Percentiles rank a stretch among this genome's conserved stretches.
Conservation (phyloP, 2,888 invertebrate genomes). For the Lasioglossum lativentre region DNA sequence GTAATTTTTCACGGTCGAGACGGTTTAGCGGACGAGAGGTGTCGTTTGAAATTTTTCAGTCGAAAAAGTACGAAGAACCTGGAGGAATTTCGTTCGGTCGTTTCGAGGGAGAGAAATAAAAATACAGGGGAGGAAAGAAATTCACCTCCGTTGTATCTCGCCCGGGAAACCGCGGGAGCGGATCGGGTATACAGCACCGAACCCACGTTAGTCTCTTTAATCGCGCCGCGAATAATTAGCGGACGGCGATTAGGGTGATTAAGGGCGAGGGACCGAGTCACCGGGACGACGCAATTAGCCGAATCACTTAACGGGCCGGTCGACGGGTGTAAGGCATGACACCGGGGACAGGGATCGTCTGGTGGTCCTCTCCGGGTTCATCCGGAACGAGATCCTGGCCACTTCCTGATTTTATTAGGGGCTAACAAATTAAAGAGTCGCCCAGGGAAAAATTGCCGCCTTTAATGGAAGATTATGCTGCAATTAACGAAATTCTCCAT, state of each 20-base stretch:
- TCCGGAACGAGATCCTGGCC: not conserved
- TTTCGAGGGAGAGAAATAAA: constrained; percentile 30
- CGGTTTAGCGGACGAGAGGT: not conserved
- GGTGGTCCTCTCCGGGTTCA: constrained; percentile 38
- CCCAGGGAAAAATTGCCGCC: not conserved
- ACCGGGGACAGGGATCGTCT: constrained; percentile 33
- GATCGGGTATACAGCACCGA: constrained; percentile 45
- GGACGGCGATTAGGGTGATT: constrained; percentile 80
- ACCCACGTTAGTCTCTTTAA: constrained; percentile 77
- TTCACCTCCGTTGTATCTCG: constrained; percentile 41
- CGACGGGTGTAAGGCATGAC: constrained; percentile 63
- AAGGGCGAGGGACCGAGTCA: constrained; percentile 71
- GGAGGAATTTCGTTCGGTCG: not conserved
- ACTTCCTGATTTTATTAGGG: constrained; percentile 30
- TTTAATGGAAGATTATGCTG: not conserved
- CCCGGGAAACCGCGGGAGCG: constrained; percentile 61
- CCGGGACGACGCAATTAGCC: constrained; percentile 78
- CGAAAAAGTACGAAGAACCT: not conserved
- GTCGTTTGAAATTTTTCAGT: not conserved
- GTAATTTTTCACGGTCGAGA: not conserved
- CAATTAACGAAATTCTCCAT: not conserved
- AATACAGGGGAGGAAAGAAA: constrained; percentile 70
- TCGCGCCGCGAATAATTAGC: constrained; percentile 81
- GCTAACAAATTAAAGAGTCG: constrained; percentile 2
- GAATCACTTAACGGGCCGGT: constrained; percentile 78